Base-by-base conservation (phyloP, 1,140 invertebrate species). In the Brachionus manjavacas region DNA sequence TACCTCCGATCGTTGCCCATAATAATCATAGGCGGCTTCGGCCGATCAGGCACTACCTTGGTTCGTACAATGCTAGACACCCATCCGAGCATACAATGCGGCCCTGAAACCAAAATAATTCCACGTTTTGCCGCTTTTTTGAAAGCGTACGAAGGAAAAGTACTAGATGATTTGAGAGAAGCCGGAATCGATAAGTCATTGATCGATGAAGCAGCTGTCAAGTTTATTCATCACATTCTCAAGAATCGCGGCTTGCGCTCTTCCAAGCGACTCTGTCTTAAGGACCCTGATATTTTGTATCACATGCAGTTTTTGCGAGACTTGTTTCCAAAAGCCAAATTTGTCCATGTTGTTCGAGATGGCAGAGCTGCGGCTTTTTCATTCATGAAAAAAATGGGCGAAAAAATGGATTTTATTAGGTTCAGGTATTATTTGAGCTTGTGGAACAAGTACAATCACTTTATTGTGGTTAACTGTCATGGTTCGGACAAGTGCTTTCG, bases 31-130 rank as follows among this genome's bases (percentile, higher is more conserved):
- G 96, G 96, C 25, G 96, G 96, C 76, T 95, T 98, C 87, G 96
- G 96, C 31, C 92, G 96, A 85, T 97, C 95, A 66, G 96, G 96
- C 20, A 99, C 96, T 2, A 99, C 97, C 46, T 92, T 99, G 74
- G 96, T 97, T 93, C 92, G 97, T 88, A 96, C 96, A 85, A 97
- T 99, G 94, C 91, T 99, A 79, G 97, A 99, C 91, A 96, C 97
- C 60, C 97, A 99, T 92, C 95, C 95, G n/a, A 94, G 95, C 88
- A 94, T 99, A 86, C 93, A 96, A 90, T 99, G 97, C 91, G 97
- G 96, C 6, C 96, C 98, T 90, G 97, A 99, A 90, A 98, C 96
- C 7, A 92, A 96, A 85, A 95, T 99, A 66, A 96, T 99, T 88
- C 97, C 97, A 39, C 91, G 96, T 11, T 43, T 78, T 16, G 8